phyloP scores from a whole-genome alignment of 2,888 invertebrate species.

The Amblyjoppa proteus region DNA sequence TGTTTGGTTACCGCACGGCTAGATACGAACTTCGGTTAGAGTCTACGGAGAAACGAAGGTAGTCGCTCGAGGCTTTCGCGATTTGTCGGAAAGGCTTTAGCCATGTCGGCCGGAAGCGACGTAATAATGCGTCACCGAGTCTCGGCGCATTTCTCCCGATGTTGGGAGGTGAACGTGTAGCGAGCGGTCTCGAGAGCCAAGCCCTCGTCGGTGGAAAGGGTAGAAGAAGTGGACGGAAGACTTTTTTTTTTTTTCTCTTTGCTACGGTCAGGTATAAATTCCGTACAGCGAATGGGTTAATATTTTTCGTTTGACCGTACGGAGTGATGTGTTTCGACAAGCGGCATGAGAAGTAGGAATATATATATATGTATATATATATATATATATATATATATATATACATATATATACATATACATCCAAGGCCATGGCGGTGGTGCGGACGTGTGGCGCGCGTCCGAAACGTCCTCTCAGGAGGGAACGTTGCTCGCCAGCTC shows the following conservation, averaged over 20 bases:
- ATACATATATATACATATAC: conserved; percentile 50
- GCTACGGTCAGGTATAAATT: conserved; percentile 17
- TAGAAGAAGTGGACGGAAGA: conserved; percentile 32
- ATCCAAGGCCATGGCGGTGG: conserved; percentile 72
- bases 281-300: conserved; percentile 40
- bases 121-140: conserved; percentile 71
- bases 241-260: conserved; percentile 5
- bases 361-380: not conserved
- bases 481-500: conserved; percentile 49
- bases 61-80: conserved; percentile 50
- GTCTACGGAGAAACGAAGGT: conserved; percentile 18
- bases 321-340: conserved; percentile 43
- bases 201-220: conserved; percentile 48
- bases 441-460: conserved; percentile 57
- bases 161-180: conserved; percentile 39
- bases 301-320: conserved; percentile 45
- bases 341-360: conserved; percentile 9
- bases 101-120: conserved; percentile 66
- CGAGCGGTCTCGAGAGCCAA: conserved; percentile 35
- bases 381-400: conserved; percentile 15
- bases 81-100: conserved; percentile 65
- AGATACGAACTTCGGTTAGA: conserved; percentile 40
- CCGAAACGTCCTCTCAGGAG: conserved; percentile 72
- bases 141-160: conserved; percentile 69
- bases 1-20: not conserved